These are phyloP conservation scores for Choristoneura rosaceana DNA, from an alignment of 2,888 invertebrate species.

Conservation along the genomic window DNA sequence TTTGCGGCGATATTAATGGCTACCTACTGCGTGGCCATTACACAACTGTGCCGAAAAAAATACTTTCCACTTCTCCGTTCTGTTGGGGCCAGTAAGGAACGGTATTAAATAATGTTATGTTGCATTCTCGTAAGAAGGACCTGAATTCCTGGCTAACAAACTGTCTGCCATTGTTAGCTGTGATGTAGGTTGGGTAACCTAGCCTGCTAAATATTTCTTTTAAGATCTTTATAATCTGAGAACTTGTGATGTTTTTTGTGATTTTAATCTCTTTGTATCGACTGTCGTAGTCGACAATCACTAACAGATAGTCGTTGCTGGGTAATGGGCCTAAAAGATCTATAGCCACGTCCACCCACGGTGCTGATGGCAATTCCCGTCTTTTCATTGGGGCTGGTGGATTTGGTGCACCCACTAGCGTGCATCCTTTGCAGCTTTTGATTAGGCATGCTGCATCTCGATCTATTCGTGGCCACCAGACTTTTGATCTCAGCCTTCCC, in stretches of 20 bases:
- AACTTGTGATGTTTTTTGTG: neutral
- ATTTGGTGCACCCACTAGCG: conserved; percentile 43
- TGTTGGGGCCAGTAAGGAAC: neutral
- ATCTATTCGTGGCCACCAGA: conserved; percentile 61
- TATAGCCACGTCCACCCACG: conserved; percentile 36
- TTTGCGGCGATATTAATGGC: no score
- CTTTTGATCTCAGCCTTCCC: conserved; percentile 55
- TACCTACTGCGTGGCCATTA: no score
- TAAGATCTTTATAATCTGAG: conserved; percentile 7
- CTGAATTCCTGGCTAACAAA: neutral
- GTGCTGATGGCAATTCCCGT: conserved; percentile 30
- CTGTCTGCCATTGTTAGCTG: neutral
- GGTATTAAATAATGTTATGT: neutral
- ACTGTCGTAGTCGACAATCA: conserved; percentile 32
- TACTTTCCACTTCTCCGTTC: neutral
- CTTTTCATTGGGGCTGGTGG: conserved; percentile 36
- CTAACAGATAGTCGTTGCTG: conserved; percentile 20
- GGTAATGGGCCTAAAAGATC: conserved; percentile 35
- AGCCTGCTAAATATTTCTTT: conserved; percentile 25
- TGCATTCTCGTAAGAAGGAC: neutral
- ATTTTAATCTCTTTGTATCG: conserved; percentile 33
- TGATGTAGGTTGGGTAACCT: neutral
- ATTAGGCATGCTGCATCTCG: conserved; percentile 47
- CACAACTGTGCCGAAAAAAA: no score
- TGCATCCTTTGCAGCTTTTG: conserved; percentile 46